Base-by-base conservation (phyloP, 2,113 vertebrate genomes). In the Ornithorhynchus anatinus region DNA sequence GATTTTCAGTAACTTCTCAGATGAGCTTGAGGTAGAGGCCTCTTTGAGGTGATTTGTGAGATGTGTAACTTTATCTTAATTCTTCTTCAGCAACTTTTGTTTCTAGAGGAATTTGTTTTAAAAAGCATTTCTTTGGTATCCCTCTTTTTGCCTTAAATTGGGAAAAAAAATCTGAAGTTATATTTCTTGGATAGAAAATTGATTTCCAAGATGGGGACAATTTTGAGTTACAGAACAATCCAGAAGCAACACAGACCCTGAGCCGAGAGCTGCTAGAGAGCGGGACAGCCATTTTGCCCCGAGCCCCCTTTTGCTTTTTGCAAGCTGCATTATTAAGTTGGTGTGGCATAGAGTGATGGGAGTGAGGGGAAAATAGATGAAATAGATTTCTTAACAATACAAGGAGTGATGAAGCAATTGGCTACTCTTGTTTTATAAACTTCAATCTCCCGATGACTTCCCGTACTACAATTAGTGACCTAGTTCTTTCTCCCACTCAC, bases 51-150 rank as follows among this genome's bases (percentile, higher is more conserved):
- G 1, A 62, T 72, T 73, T 67, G 51, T 84, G 35, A 64, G 36
- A 32, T 82, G 38, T 47, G 17, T 82, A 84, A 59, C 7, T 63
- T 40, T 57, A 67, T 58, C 23, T 83, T 83, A 75, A 69, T 86
- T 75, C 54, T 51, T 62, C 22, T 62, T 82, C 65, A 84, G 9
- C 52, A 10, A n/a, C 7, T 43, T 23, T 10, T 12, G 52, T 74
- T 56, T 62, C 27, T 61, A 42, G 57, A 72, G 25, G 23, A 77
- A 60, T 10, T 17, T 11, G 20, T 36, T 53, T 70, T 59, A 56
- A 68, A 14, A 80, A 60, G 43, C 73, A 38, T 65, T 35, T 64
- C 69, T 20, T 66, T 48, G 37, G 10, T 74, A 33, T 65, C 36
- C 52, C 12, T 54, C 0, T 25, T 13, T 47, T 32, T n/a, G 45